Conservation (phyloP, 2,888 invertebrate genomes). For the Leucoma salicis region DNA sequence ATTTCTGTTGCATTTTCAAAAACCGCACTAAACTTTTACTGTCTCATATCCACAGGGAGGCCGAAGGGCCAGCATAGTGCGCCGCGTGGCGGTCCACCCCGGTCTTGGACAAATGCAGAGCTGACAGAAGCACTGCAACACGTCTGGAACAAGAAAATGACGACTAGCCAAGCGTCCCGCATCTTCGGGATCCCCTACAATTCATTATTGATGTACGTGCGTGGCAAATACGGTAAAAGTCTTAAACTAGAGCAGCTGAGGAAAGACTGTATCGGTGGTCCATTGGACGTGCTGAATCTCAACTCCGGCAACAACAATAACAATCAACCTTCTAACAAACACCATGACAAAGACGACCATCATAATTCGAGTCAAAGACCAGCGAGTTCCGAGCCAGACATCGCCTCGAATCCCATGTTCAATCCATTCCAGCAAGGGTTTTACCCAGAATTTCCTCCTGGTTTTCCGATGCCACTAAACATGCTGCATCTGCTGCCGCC, state of each 20-base stretch:
- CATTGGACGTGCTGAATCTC: constrained; percentile 87
- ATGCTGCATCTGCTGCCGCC: constrained; percentile 93
- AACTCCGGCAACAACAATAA: constrained; percentile 84
- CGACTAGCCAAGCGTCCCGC: constrained; percentile 94
- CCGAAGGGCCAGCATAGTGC: constrained; percentile 96
- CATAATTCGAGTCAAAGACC: constrained; percentile 79
- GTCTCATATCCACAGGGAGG: constrained; percentile 83
- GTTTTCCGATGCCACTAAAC: constrained; percentile 91
- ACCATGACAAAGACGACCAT: constrained; percentile 81
- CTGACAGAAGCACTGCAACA: constrained; percentile 94
- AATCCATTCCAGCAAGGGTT: constrained; percentile 91
- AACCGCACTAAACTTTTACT: too few species aligned
- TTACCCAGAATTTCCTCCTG: constrained; percentile 91
- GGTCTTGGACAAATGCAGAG: constrained; percentile 96
- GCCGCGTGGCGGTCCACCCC: constrained; percentile 93
- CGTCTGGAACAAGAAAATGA: constrained; percentile 98
- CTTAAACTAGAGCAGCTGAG: constrained; percentile 92
- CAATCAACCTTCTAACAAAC: constrained; percentile 76
- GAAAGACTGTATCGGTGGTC: constrained; percentile 93
- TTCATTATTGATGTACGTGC: constrained; percentile 94
- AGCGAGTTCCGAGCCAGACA: constrained; percentile 85
- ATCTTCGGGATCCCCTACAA: constrained; percentile 97
- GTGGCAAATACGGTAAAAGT: constrained; percentile 96
- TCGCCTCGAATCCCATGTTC: constrained; percentile 86
- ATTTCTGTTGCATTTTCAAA: constrained; percentile 47